phyloP scores from a whole-genome alignment of 1,140 invertebrate genomes.

The Episyrphus balteatus region DNA sequence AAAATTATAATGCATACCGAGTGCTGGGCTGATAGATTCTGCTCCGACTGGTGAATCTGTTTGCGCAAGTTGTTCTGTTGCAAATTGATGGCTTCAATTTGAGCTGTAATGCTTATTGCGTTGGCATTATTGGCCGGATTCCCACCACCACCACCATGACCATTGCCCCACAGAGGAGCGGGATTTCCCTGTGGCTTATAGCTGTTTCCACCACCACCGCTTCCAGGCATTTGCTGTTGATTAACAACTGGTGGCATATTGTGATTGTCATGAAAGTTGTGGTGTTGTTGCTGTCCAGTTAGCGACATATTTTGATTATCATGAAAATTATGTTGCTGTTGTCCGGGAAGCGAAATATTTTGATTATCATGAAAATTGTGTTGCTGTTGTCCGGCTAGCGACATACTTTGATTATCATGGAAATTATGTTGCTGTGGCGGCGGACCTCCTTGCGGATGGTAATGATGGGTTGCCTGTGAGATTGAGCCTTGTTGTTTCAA shows the following conservation, averaged over 20 bases:
- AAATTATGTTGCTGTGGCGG: conserved; percentile 12
- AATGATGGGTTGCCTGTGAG: conserved; percentile 1
- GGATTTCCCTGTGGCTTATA: background rate
- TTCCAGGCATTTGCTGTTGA: conserved; percentile 5
- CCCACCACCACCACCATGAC: no score
- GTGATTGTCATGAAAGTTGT: conserved; percentile 4
- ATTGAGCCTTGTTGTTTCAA: conserved; percentile 37
- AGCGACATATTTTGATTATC: no score
- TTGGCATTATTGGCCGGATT: conserved; percentile 14
- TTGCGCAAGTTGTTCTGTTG: conserved; percentile 77
- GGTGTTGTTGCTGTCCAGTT: conserved; percentile 1
- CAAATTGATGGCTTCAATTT: conserved; percentile 43
- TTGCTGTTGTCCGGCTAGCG: conserved; percentile 1
- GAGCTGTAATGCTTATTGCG: conserved; percentile 27
- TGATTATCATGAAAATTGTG: no score
- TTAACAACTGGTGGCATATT: conserved; percentile 6
- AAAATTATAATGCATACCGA: conserved; percentile 42
- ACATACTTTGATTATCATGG: conserved; percentile 14
- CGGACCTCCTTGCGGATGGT: conserved; percentile 5
- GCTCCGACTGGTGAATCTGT: conserved; percentile 88
- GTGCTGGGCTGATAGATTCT: conserved; percentile 88
- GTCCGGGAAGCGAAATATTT: no score
- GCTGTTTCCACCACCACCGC: conserved; percentile 16
- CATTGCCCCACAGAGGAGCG: no score
- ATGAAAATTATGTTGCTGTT: no score